Evolutionary conservation across 2,888 invertebrate genomes (phyloP).

Genomic region (Temnothorax ravouxi): DNA sequence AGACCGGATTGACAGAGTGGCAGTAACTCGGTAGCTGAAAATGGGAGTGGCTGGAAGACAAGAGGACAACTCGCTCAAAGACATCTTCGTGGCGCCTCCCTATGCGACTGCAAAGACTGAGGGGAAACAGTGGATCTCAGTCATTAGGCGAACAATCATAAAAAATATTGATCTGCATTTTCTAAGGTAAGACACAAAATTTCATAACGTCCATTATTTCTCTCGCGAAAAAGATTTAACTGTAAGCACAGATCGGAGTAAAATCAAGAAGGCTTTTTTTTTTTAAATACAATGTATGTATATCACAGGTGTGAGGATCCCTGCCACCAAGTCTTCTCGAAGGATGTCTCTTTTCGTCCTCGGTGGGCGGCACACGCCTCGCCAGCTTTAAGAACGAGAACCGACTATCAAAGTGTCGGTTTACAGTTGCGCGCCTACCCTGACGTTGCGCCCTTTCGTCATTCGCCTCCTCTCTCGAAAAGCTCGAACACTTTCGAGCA

Average conservation of each 20-base stretch:
- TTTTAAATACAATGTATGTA: neutral
- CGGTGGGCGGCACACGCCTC: conserved; percentile 74
- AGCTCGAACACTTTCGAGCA: conserved; percentile 8
- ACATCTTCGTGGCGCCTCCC: conserved; percentile 78
- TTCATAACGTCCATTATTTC: neutral
- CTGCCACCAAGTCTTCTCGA: conserved; percentile 63
- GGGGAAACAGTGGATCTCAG: conserved; percentile 74
- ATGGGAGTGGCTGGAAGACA: conserved; percentile 82
- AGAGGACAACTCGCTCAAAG: conserved; percentile 79
- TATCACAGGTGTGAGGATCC: conserved; percentile 62
- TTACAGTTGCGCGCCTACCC: conserved; percentile 71
- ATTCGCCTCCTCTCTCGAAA: conserved; percentile 56
- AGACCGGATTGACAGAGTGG: conserved; percentile 74
- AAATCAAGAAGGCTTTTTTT: neutral
- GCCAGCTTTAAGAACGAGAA: conserved; percentile 69
- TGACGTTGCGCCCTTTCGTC: conserved; percentile 64
- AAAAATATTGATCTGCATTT: neutral
- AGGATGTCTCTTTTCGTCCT: conserved; percentile 77
- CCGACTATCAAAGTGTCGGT: conserved; percentile 71
- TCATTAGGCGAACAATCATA: neutral
- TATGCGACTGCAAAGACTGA: conserved; percentile 65
- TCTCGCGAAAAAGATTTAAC: conserved; percentile 36
- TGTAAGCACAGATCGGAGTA: conserved; percentile 48
- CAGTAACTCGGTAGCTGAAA: conserved; percentile 81
- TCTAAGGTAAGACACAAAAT: neutral